phyloP scores from a whole-genome alignment of 2,797 vertebrate species.

The Coracias cyanogaster region DNA sequence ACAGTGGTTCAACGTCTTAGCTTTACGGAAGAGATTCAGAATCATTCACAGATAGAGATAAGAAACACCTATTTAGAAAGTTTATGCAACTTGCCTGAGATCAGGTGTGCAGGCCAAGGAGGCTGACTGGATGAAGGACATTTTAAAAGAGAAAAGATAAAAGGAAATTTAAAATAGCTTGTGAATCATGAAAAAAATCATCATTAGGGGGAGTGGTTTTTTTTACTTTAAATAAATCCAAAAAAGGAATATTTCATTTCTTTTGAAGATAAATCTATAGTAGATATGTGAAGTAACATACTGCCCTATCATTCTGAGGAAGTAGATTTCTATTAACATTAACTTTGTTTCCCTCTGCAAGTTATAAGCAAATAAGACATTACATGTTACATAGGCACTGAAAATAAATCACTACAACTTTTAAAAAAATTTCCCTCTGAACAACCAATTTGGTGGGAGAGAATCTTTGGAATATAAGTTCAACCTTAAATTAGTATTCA shows the following conservation, averaged over 20 bases:
- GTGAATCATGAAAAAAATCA: neutral
- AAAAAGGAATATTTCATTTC: neutral
- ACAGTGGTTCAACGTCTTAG: neutral
- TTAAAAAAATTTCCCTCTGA: neutral
- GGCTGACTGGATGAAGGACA: neutral
- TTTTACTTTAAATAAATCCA: neutral
- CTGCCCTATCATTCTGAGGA: neutral
- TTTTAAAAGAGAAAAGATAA: neutral
- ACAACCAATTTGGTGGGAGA: neutral
- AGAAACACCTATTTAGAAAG: neutral
- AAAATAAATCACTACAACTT: neutral
- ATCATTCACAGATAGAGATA: neutral
- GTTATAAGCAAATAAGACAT: neutral
- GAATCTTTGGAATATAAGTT: neutral
- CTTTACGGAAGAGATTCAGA: neutral
- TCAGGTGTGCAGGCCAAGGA: neutral
- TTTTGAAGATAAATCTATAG: neutral
- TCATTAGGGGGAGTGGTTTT: neutral
- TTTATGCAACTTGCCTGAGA: neutral
- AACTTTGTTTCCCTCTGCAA: neutral
- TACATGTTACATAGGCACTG: rapidly evolving
- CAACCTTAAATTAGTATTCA: neutral
- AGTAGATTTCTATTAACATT: neutral
- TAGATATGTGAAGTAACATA: neutral
- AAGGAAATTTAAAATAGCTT: neutral